Conservation (phyloP, 2,113 vertebrate genomes). For the Eclectus roratus region DNA sequence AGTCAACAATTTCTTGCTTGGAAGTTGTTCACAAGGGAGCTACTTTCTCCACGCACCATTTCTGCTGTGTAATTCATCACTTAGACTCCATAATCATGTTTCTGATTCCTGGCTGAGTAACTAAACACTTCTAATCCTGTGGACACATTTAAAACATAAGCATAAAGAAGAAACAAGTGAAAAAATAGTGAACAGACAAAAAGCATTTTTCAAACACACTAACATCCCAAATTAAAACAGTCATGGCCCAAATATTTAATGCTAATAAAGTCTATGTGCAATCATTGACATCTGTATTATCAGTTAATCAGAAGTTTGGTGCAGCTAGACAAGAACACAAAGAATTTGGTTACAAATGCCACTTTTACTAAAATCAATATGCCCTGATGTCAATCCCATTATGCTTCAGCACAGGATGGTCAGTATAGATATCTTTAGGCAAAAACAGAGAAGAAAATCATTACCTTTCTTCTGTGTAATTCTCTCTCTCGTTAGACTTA, state of each 20-base stretch:
- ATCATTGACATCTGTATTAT: neutral
- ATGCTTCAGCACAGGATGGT: neutral
- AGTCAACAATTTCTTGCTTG: slow-evolving; percentile 35
- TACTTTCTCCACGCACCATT: slow-evolving; percentile 33
- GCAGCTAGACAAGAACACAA: neutral
- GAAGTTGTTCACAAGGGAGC: slow-evolving; percentile 40
- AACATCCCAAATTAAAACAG: neutral
- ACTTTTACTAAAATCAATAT: neutral
- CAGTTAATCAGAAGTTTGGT: neutral
- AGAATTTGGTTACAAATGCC: neutral
- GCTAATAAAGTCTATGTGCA: neutral
- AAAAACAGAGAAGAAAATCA: neutral
- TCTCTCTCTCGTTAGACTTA: neutral
- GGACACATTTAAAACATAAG: neutral
- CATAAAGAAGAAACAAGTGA: neutral
- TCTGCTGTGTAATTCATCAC: slow-evolving; percentile 31
- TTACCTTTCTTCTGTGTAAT: neutral
- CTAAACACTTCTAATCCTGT: neutral
- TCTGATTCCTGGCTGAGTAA: slow-evolving; percentile 27
- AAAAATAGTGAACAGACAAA: neutral
- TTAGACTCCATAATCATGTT: slow-evolving; percentile 8
- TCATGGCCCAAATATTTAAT: neutral
- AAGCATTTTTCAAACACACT: neutral
- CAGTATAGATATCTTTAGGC: neutral
- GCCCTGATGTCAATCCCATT: neutral